Base-by-base conservation (phyloP, 2,888 invertebrate genomes). In the Andrena dorsata region DNA sequence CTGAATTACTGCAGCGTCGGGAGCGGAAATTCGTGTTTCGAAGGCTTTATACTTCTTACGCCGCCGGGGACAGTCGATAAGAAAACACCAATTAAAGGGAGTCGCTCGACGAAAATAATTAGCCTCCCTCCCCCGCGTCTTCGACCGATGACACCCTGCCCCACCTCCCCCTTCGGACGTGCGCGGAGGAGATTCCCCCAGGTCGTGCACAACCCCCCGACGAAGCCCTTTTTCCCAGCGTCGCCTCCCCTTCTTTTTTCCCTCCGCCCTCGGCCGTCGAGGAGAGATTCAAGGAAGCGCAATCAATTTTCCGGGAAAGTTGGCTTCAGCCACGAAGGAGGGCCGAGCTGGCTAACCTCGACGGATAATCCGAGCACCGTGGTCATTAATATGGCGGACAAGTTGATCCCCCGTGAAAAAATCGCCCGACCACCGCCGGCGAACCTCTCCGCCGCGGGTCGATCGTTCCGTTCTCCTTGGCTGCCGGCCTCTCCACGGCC, bases 321-420 rank as follows among this genome's bases (percentile, higher is more conserved):
- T 87, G 72, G 75, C 80, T 75, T 69, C 53, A 65, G 68, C 76
- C 73, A 41, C 66, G 85, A 64, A 72, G 63, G 72, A 72, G 74
- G 63, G 73, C 76, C 82, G 66, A 56, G 56, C 47, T 32, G 79
- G 80, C 77, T 84, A 88, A 88, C 85, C 84, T 82, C 81, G 72
- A 74, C 73, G 86, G 83, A 88, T 92, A 92, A 92, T 92, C 92
- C 90, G 83, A 87, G 86, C 81, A 82, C 82, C 80, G 76, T 71
- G 87, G 89, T 92, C 92, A 92, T 92, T 92, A 92, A 92, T 92
- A 92, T 87, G 91, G 88, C 76, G 80, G 88, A 90, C 89, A 89
- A 90, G 87, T 91, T 92, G 90, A 92, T 88, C 87, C 87, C 30
- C 82, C 41, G 64, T 82, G 86, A 90, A 90, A 90, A 91, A 90